A percentile compares a stretch with the other conserved stretches of the same genome.
Conservation (phyloP, 2,888 invertebrate species). For the Eristalinus sepulchralis region DNA sequence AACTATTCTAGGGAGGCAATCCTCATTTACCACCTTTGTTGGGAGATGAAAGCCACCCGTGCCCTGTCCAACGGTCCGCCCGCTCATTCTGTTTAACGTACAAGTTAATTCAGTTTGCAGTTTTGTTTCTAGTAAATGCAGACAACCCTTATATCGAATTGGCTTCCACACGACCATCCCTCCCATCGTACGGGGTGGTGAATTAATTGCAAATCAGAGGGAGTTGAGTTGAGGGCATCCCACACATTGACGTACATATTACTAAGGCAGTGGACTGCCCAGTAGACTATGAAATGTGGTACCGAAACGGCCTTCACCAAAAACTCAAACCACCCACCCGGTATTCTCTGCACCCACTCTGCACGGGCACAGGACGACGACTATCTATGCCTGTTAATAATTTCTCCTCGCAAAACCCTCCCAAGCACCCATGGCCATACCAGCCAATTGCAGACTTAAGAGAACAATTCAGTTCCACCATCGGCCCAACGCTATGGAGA, state of each 20-base stretch:
- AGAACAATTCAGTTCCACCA: constrained; percentile 64
- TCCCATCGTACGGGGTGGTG: constrained; percentile 50
- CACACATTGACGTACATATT: constrained; percentile 55
- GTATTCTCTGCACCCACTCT: not conserved
- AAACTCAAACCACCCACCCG: not conserved
- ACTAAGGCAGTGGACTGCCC: constrained; percentile 64
- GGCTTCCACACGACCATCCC: constrained; percentile 23
- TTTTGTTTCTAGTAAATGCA: constrained; percentile 69
- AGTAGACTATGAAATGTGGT: constrained; percentile 71
- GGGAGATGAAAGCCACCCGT: constrained; percentile 29
- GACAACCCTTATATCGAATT: constrained; percentile 70
- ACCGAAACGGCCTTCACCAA: constrained; percentile 63
- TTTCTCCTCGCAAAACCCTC: constrained; percentile 53
- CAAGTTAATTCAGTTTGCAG: constrained; percentile 72
- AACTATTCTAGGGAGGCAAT: constrained; percentile 34
- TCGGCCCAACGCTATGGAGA: constrained; percentile 46
- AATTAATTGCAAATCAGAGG: constrained; percentile 71
- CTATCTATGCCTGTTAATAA: constrained; percentile 62
- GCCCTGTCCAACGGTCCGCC: constrained; percentile 1
- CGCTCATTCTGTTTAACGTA: constrained; percentile 59
- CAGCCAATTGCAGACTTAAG: constrained; percentile 59
- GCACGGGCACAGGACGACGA: not conserved
- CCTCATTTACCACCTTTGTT: constrained; percentile 32
- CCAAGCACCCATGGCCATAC: constrained; percentile 35
- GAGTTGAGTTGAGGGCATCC: constrained; percentile 47